Conservation (phyloP, 2,797 vertebrate genomes). For the Corythornis leucogaster region DNA sequence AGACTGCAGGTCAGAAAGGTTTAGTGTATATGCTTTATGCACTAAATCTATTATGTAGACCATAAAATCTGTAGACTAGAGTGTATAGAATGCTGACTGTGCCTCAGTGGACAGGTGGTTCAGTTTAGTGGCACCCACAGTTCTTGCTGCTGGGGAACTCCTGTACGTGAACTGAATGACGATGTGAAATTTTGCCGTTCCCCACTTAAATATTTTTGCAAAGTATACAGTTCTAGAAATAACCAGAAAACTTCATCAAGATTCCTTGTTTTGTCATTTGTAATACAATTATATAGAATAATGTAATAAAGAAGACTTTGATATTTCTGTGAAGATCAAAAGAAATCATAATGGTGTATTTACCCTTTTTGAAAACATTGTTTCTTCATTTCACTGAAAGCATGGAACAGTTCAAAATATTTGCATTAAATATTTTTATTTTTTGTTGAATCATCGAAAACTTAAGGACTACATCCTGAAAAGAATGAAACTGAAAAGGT, state of each 20-base stretch:
- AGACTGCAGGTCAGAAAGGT: neutral
- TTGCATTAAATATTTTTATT: neutral
- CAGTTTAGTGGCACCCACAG: neutral
- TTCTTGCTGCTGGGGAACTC: neutral
- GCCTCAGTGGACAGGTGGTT: neutral
- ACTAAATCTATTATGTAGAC: neutral
- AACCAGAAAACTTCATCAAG: neutral
- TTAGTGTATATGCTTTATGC: neutral
- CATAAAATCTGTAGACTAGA: too few species aligned
- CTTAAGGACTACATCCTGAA: neutral
- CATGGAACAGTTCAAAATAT: neutral
- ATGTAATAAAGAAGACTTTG: neutral
- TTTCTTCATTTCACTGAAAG: neutral
- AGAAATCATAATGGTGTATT: neutral
- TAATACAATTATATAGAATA: neutral
- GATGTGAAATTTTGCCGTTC: neutral
- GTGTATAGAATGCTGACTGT: neutral
- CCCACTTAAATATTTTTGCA: neutral
- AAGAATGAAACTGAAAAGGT: neutral
- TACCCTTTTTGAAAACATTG: neutral
- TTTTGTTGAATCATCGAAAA: neutral
- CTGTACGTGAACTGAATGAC: neutral
- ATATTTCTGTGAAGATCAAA: conserved; percentile 28
- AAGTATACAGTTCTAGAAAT: neutral
- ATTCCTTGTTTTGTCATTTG: conserved; percentile 3